Base-by-base conservation (phyloP, 2,797 vertebrate species). In the Glossophaga mutica region DNA sequence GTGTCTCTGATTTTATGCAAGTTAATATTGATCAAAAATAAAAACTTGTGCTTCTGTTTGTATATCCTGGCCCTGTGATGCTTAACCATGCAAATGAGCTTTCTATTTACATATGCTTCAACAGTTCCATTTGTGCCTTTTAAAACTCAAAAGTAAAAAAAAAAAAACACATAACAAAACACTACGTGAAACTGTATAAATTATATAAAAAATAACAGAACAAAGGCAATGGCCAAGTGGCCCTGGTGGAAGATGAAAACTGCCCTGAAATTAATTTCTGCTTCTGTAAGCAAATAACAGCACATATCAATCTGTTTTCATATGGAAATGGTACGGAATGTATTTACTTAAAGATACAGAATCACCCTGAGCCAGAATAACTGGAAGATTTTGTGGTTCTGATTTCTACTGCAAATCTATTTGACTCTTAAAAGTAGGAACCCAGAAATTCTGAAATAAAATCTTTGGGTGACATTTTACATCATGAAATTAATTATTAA, bases 1-100 rank as follows among this genome's bases (percentile, higher is more conserved):
- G 11, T 92, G 55, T n/a, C 81, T 96, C 22, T 87, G 57, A 76
- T 90, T 90, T 82, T 87, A 76, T 87, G 65, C 50, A 90, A 81
- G 16, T 94, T 87, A 50, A 59, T 97, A 87, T 90, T 81, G 42
- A 93, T 79, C 95, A 82, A 76, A 96, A 81, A n/a, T n/a, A 76
- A 93, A 32, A 57, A 26, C 39, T 83, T 62, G 14, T 87, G 57
- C 89, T 95, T 68, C 2, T 91, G 67, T 94, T 87, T 94, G 42
- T 55, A 70, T 92, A 94, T 76, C 21, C 55, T 94, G 81, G 29
- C 29, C 87, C 84, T 57, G 74, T 79, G 19, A 12, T 90, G 44
- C 71, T 97, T 95, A 91, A 90, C 84, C 86, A 89, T 83, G 48
- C 62, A 96, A 97, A 91, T 95, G 7, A 19, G 52, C 8, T 76